Evolutionary conservation across 2,113 vertebrate species (phyloP), one percentile per base, ranked within the genome.

Genomic region (Calyptommatus sinebrachiatus): DNA sequence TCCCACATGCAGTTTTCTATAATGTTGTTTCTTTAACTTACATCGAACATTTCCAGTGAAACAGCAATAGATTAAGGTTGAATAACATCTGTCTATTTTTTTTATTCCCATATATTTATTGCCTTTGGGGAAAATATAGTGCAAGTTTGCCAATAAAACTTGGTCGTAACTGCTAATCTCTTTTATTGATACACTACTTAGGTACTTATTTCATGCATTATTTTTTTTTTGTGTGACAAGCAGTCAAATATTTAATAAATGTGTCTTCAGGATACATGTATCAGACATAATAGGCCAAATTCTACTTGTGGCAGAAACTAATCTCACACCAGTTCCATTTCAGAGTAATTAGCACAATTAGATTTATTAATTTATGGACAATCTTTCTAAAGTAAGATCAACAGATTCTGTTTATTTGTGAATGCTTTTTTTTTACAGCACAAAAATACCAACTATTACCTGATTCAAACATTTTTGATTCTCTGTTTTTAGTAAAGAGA

Each of bases 171-270:
- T 29, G 46, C 48, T 62, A 41, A 74, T 84, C 72, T 87, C 45
- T 41, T 85, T 87, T 83, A 87, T 84, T 1, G 0, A 73, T 28
- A 41, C 21, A 74, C 86, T 80, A 81, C 66, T 77, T 67, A 0
- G 70, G 70, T 78, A 88, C 66, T 20, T 29, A 8, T 88, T 92
- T 88, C 85, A 41, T 66, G 71, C 72, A 46, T 66, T 60, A 46
- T 75, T 85, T 78, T 83, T 85, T 65, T 73, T n/a, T n/a, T n/a
- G n/a, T 0, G 0, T 82, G 63, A 62, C 82, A 72, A 70, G 80
- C 84, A 68, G 28, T 89, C 80, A 46, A 85, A 71, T 46, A 26
- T 21, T 11, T 45, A 28, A 41, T 60, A 86, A 8, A 84, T 29
- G 21, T 62, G 67, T 79, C 50, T 35, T 81, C 8, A 22, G 85